Evolutionary conservation across 2,113 vertebrate species (phyloP), one percentile per base, ranked within the genome.

Genomic region (Furnarius figulus): DNA sequence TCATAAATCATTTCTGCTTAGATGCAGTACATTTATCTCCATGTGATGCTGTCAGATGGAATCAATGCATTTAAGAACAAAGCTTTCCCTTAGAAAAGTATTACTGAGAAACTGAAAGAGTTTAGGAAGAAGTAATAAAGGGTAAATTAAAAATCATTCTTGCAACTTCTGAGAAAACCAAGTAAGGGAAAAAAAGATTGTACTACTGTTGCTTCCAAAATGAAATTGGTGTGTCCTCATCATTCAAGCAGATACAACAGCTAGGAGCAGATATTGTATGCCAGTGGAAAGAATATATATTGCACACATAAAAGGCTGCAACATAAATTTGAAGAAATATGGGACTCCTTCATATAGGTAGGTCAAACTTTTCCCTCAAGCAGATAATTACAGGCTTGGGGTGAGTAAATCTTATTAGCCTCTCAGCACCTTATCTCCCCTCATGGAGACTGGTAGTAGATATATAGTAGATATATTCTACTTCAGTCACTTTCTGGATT

Each of bases 331-430:
- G 93, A 98, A 98, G 97, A 98, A 98, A 98, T 98, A 98, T 95
- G 97, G 95, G 92, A 75, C 95, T 97, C 92, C 95, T 98, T 97
- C 97, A 95, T 95, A 97, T 95, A 98, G 97, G 96, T 96, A 97
- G 98, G 97, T 98, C 98, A 98, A 98, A 98, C 95, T 97, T 98
- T 97, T 98, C 97, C 97, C 97, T 98, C 97, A 97, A 98, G 97
- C 97, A 98, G 97, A 98, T 98, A 98, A 98, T 98, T 98, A 98
- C 84, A 97, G 97, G 94, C 96, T 97, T 93, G 95, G 97, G 97
- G 97, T 98, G 97, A 98, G 94, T 98, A 98, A 98, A 98, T 98
- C 97, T 97, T 98, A 98, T 97, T 97, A 98, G 97, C 98, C 96
- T 98, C 94, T 97, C 94, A 95, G 96, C 93, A 98, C 96, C 94